Evolutionary conservation across 2,113 vertebrate species (phyloP).

Genomic region (Archilochus colubris): DNA sequence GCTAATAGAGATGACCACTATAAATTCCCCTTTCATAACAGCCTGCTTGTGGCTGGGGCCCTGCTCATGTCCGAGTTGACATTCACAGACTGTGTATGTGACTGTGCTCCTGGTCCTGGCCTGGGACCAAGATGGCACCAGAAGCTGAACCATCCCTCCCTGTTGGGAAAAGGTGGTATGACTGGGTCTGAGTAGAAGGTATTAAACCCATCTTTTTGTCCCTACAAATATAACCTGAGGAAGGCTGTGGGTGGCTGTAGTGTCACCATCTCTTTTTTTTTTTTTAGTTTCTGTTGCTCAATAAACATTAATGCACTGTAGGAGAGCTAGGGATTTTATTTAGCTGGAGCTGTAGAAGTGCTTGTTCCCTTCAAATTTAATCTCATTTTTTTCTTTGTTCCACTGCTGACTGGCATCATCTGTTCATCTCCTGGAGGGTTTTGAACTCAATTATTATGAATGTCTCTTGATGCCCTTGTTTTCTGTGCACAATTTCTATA

Average conservation of each 20-base stretch:
- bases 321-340: conserved; percentile 38
- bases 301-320: conserved; percentile 27
- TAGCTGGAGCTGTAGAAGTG: conserved; percentile 30
- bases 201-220: conserved; percentile 59
- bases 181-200: conserved; percentile 33
- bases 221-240: neutral
- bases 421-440: conserved; percentile 17
- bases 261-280: neutral
- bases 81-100: rapidly evolving
- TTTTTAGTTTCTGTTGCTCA: conserved; percentile 37
- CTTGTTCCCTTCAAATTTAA: conserved; percentile 12
- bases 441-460: conserved; percentile 29
- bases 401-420: conserved; percentile 8
- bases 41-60: neutral
- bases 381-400: conserved; percentile 19
- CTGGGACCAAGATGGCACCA: neutral
- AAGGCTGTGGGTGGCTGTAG: conserved; percentile 39
- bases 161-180: neutral
- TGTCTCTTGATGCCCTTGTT: conserved; percentile 27
- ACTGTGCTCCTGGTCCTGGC: rapidly evolving
- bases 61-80: rapidly evolving
- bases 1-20: neutral
- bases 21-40: neutral
- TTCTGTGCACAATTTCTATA: conserved; percentile 13
- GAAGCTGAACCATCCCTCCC: neutral